Evolutionary conservation across 2,888 invertebrate genomes (phyloP).

Genomic region (Polymixis flavicincta): DNA sequence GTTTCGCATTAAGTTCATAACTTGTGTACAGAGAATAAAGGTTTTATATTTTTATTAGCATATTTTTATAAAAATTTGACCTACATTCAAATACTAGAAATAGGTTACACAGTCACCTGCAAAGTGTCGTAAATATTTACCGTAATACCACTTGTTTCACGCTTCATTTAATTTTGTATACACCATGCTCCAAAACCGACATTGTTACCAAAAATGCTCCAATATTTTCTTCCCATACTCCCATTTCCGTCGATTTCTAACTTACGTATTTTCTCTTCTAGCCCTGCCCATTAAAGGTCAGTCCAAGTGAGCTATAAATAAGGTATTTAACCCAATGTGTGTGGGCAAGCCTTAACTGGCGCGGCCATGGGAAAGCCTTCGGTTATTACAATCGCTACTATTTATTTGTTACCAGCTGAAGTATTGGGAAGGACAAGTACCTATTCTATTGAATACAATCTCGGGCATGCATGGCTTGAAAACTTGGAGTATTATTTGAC

Average conservation of each 20-base stretch:
- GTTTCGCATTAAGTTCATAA: too few relatives aligned
- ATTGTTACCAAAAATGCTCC: conserved; percentile 20
- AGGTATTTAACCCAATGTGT: conserved; percentile 88
- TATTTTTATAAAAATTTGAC: background rate
- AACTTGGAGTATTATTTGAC: conserved; percentile 58
- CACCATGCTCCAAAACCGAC: background rate
- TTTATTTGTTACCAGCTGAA: conserved; percentile 74
- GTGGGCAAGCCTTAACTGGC: conserved; percentile 85
- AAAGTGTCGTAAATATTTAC: background rate
- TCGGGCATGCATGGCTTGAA: conserved; percentile 55
- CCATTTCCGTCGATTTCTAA: conserved; percentile 59
- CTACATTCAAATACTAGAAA: background rate
- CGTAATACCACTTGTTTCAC: background rate
- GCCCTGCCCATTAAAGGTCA: conserved; percentile 79
- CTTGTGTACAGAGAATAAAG: too few relatives aligned
- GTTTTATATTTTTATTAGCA: background rate
- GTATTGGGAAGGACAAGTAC: conserved; percentile 65
- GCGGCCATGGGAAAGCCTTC: conserved; percentile 80
- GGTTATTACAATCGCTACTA: conserved; percentile 79
- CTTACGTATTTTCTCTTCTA: conserved; percentile 58
- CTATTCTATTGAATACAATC: conserved; percentile 62
- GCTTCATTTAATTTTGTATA: background rate
- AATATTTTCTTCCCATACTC: conserved; percentile 34
- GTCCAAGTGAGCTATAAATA: conserved; percentile 85
- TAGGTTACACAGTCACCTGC: too few relatives aligned